Base-by-base conservation (phyloP, 1,140 invertebrate genomes). In the Aradophagus sp. region DNA sequence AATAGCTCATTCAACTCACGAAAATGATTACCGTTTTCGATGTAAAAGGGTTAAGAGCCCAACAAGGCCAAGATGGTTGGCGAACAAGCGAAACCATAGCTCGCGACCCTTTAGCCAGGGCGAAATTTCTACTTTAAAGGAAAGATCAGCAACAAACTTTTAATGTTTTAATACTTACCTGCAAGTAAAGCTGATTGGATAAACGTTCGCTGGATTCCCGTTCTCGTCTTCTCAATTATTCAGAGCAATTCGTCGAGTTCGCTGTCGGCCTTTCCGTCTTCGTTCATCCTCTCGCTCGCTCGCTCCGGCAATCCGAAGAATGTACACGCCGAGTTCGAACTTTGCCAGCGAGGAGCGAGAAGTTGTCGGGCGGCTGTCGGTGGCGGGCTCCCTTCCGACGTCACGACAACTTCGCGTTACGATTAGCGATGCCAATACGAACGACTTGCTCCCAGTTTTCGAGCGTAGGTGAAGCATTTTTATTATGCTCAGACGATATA, bases 171-270 rank as follows among this genome's bases (percentile, higher is more conserved):
- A 73, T 73, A 52, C 45, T 62, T 56, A 62, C 36, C 52, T 56
- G 36, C n/a, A 45, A 58, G 58, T 63, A 63, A 70, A 70, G 47
- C 58, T 62, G 72, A 69, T 73, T 71, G 63, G 66, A 77, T 74
- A 77, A 77, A 77, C 70, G 66, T 73, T 75, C 63, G 65, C 65
- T 55, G 34, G 56, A 74, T 72, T 73, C 63, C 48, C 61, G 67
- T 41, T 62, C 67, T 66, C 65, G 55, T 65, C 72, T 71, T 73
- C 62, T 73, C 75, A 77, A 77, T 77, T 77, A 77, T 77, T 77
- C 72, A 77, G 55, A 66, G 59, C 58, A 68, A 74, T 77, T 77
- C 70, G 65, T 76, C 72, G 58, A 62, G 58, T 73, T 72, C 38
- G 45, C 36, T 45, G 53, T 63, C 47, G 36, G 44, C 65, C 14